Evolutionary conservation across 1,140 invertebrate species (phyloP), one percentile per base, ranked within the genome.

Genomic region (Adoxophyes honmai): DNA sequence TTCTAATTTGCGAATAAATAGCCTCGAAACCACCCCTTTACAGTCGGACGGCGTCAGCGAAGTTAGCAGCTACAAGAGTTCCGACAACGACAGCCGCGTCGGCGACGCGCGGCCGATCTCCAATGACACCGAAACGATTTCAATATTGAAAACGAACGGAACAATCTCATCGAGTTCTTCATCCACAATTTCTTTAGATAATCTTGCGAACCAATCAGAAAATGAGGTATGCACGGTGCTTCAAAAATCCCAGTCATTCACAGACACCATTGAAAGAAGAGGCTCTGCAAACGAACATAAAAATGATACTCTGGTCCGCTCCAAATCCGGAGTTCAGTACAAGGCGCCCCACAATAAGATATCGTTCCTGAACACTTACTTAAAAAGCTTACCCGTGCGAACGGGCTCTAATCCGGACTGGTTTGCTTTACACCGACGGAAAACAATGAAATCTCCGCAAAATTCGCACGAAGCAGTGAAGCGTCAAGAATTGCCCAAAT

Each of bases 61-160:
- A 74, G 62, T 78, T 48, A 90, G 89, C 62, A 90, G 88, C 69
- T 87, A 86, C 66, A 90, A 90, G 76, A 90, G 89, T 78, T 89
- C 89, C 21, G 89, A 90, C 62, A 86, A 90, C 59, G 89, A 90
- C 69, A 89, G 77, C 55, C 78, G 56, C 38, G 78, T 80, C 33
- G 70, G 73, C 57, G 59, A 59, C 35, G 61, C 68, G 57, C 28
- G 55, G 56, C 57, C 59, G 52, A 62, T 60, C 52, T 48, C 21
- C 16, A 48, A 48, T 13, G 42, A 48, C 62, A 55, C 36, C 44
- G 59, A 64, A 55, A 68, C 34, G 64, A 75, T 44, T 52, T 66
- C 59, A 62, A 59, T 60, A 51, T 34, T 34, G 35, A 11, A 28
- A 48, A 28, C 16, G 42, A 48, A 48, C 21, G 42, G 18, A 21